Evolutionary conservation across 2,888 invertebrate genomes (phyloP).

Genomic region (Ferrisia virgata): DNA sequence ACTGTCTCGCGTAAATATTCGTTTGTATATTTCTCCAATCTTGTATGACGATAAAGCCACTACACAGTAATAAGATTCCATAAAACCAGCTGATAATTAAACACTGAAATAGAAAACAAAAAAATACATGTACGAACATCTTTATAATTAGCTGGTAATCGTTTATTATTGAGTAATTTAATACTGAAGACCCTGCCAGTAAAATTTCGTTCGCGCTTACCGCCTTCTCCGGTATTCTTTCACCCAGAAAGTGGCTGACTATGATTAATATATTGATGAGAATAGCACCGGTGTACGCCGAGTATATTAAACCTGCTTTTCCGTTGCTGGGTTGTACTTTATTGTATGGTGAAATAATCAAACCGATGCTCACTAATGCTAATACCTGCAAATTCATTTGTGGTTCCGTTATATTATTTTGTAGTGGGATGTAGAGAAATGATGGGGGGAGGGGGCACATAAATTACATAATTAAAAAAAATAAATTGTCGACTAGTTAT

Average conservation of each 20-base stretch:
- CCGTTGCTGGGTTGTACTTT: constrained; percentile 59
- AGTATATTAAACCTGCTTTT: constrained; percentile 66
- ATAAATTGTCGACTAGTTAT: too few relatives aligned
- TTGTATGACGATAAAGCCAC: constrained; percentile 64
- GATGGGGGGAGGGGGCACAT: too few relatives aligned
- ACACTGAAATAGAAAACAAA: constrained; percentile 54
- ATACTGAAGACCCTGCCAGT: too few relatives aligned
- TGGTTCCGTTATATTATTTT: not conserved
- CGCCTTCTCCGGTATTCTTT: constrained; percentile 64
- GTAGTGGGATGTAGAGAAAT: too few relatives aligned
- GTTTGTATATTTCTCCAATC: constrained; percentile 55
- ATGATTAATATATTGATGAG: constrained; percentile 64
- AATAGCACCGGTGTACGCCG: constrained; percentile 64
- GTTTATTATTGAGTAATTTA: too few relatives aligned
- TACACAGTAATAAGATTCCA: constrained; percentile 63
- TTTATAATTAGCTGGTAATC: too few relatives aligned
- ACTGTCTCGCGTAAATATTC: constrained; percentile 60
- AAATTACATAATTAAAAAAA: too few relatives aligned
- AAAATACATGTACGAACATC: not conserved
- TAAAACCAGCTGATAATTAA: constrained; percentile 63
- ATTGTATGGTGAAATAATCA: constrained; percentile 63
- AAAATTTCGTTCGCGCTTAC: too few relatives aligned
- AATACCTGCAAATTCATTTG: constrained; percentile 52
- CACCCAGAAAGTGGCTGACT: constrained; percentile 61
- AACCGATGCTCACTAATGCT: constrained; percentile 62